Conservation (phyloP, 2,113 vertebrate species). For the Thinocorus orbignyianus region DNA sequence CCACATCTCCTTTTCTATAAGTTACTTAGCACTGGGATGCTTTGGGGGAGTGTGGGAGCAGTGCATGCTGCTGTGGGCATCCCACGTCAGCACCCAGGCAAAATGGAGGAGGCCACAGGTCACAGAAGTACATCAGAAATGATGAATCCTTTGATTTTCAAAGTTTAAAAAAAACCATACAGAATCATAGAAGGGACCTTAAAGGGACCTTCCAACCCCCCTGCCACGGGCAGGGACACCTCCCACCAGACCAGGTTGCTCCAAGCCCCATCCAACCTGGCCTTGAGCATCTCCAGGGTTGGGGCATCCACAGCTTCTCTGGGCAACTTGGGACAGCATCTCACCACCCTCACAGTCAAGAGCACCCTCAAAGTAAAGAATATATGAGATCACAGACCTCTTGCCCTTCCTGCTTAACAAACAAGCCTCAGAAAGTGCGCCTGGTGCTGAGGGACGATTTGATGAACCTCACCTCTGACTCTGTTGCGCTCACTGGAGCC, state of each 20-base stretch:
- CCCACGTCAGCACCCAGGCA: background rate
- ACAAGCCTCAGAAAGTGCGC: background rate
- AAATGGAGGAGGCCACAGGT: background rate
- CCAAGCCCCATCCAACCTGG: no score
- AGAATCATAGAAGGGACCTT: no score
- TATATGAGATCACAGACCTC: background rate
- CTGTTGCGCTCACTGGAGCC: slow-evolving; percentile 90
- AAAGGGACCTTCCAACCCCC: no score
- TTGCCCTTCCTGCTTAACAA: background rate
- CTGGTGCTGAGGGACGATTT: fast-evolving
- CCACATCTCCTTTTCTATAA: background rate
- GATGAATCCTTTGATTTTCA: background rate
- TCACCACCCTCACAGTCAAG: no score
- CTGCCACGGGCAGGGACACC: no score
- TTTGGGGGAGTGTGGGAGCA: background rate
- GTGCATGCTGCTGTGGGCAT: fast-evolving
- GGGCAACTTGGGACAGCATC: no score
- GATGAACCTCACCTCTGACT: slow-evolving; percentile 82
- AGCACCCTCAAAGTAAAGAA: no score
- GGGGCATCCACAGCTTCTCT: no score
- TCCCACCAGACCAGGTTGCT: no score
- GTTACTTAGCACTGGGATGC: background rate
- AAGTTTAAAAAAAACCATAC: background rate
- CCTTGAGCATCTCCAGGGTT: no score
- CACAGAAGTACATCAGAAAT: background rate